Percentiles rank a stretch among this genome's conserved stretches.
Evolutionary conservation across 2,113 vertebrate genomes (phyloP).

Genomic region (Vulpes ferrilata): DNA sequence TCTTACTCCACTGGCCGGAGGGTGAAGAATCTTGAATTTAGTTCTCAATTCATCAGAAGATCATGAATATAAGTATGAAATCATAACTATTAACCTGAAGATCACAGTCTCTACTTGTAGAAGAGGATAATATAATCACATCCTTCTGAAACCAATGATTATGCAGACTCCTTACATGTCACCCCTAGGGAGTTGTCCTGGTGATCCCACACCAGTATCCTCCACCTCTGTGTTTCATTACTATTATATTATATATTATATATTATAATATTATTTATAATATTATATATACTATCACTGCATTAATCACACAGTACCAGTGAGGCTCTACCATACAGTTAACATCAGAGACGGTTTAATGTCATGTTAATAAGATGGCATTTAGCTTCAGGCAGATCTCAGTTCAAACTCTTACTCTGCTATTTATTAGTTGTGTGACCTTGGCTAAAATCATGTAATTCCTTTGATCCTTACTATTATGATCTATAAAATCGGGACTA

Average conservation of each 20-base stretch:
- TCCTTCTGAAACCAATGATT: not conserved
- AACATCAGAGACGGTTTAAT: not conserved
- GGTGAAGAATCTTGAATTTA: not conserved
- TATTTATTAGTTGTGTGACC: not conserved
- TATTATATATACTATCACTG: slow-evolving; percentile 31
- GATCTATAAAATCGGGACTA: slow-evolving; percentile 22
- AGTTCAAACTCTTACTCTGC: slow-evolving; percentile 13
- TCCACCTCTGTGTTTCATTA: not conserved
- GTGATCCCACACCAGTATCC: not conserved
- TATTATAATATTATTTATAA: too few relatives aligned
- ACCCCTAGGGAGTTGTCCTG: not conserved
- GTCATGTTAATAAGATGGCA: not conserved
- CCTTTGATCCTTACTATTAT: slow-evolving; percentile 18
- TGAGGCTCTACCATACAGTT: not conserved
- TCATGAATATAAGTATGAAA: not conserved
- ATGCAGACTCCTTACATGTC: not conserved
- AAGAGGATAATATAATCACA: not conserved
- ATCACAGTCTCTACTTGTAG: not conserved
- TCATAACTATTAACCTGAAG: not conserved
- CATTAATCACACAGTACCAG: not conserved
- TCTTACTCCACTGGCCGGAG: not conserved
- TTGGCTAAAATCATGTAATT: slow-evolving; percentile 27
- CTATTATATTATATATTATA: too few relatives aligned
- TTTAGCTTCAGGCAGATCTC: not conserved
- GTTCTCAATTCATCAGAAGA: not conserved